Evolutionary conservation across 2,113 vertebrate genomes (phyloP).

Genomic region (Pelvicachromis taeniatus): DNA sequence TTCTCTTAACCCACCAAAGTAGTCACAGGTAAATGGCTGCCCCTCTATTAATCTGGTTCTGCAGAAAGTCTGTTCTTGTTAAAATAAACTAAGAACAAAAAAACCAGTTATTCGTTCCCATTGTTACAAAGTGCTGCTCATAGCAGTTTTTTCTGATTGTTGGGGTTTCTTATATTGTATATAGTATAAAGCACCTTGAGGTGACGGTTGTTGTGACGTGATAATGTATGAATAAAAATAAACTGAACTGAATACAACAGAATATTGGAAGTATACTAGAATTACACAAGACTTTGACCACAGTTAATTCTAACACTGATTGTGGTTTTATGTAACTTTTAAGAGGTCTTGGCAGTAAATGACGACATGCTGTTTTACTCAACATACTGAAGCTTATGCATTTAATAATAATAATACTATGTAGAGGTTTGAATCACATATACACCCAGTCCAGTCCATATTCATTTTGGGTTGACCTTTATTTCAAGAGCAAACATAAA

Average conservation of each 20-base stretch:
- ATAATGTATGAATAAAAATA: neutral
- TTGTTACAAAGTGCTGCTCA: neutral
- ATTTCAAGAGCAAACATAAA: conserved; percentile 83
- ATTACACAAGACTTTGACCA: neutral
- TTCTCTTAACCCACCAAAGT: neutral
- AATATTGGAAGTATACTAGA: neutral
- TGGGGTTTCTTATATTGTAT: neutral
- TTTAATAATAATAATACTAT: neutral
- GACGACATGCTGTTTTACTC: neutral
- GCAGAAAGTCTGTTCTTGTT: neutral
- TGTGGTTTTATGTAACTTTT: neutral
- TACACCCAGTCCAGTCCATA: neutral
- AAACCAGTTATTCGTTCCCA: neutral
- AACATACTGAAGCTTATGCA: neutral
- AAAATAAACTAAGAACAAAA: neutral
- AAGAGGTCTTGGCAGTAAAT: neutral
- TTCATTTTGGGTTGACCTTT: conserved; percentile 62
- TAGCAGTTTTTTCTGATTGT: neutral
- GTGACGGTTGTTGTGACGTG: neutral
- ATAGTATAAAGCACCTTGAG: neutral
- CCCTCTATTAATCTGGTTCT: neutral
- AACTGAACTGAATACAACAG: neutral
- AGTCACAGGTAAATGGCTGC: neutral
- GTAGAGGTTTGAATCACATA: neutral
- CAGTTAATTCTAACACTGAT: neutral